Conservation (phyloP, 2,888 invertebrate species). For the Cheilosia impressa region DNA sequence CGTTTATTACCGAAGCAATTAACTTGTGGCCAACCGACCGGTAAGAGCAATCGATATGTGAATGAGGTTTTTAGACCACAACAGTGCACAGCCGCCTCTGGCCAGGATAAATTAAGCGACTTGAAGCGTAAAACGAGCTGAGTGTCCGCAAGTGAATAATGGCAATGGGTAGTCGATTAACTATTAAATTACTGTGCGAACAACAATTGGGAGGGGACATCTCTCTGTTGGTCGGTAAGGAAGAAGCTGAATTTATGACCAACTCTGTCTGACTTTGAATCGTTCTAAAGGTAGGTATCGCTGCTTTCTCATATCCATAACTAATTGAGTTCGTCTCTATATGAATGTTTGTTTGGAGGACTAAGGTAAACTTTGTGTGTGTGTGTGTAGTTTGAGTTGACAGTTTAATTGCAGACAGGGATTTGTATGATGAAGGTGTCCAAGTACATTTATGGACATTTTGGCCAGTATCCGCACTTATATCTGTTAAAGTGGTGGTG, state of each 20-base stretch:
- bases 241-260: slow-evolving; percentile 15
- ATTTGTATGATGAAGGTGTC: too few relatives aligned
- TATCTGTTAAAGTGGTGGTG: too few relatives aligned
- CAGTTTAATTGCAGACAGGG: background rate
- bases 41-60: slow-evolving; percentile 50
- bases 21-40: slow-evolving; percentile 62
- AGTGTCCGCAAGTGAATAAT: slow-evolving; percentile 60
- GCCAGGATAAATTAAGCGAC: slow-evolving; percentile 13
- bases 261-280: background rate
- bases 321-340: slow-evolving; percentile 9
- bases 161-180: slow-evolving; percentile 64
- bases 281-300: background rate
- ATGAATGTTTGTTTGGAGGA: background rate
- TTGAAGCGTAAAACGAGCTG: slow-evolving; percentile 12
- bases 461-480: too few relatives aligned
- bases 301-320: background rate
- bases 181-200: slow-evolving; percentile 71
- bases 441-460: too few relatives aligned
- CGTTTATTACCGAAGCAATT: slow-evolving; percentile 71
- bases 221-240: background rate
- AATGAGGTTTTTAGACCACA: slow-evolving; percentile 24
- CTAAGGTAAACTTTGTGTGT: background rate
- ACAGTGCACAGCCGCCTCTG: background rate
- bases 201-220: background rate
- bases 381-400: background rate